Conservation (phyloP, 2,888 invertebrate genomes). For the Adelphocoris suturalis region DNA sequence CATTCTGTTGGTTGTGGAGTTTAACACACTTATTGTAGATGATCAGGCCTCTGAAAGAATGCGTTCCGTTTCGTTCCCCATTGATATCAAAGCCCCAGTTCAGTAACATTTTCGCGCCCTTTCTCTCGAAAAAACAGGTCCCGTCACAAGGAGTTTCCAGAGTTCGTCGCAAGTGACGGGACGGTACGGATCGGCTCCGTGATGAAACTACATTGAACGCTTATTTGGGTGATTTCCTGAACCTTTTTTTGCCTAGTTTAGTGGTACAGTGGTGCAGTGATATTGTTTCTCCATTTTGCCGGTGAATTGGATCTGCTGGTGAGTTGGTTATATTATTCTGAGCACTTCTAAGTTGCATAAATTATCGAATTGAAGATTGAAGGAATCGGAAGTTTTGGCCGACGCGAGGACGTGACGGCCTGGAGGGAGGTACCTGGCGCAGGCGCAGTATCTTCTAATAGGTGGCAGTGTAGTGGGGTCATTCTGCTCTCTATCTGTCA, state of each 20-base stretch:
- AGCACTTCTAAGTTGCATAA: not conserved
- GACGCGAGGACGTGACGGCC: not conserved
- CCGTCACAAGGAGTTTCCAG: no score
- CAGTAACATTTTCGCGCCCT: no score
- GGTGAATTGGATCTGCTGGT: not conserved
- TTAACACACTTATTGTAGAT: no score
- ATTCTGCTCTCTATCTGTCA: not conserved
- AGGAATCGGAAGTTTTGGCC: not conserved
- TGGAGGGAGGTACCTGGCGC: no score
- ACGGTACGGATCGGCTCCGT: not conserved
- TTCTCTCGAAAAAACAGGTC: no score
- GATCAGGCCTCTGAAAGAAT: no score
- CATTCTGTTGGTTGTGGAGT: no score
- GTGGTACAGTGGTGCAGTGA: not conserved
- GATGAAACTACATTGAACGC: not conserved
- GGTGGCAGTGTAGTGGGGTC: no score
- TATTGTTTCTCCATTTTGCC: not conserved
- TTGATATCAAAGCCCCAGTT: no score
- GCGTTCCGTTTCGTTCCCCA: no score
- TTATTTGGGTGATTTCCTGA: not conserved
- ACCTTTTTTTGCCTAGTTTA: not conserved
- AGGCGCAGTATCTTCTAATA: no score
- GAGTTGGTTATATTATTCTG: not conserved
- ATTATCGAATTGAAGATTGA: not conserved
- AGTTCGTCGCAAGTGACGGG: not conserved